A percentile compares a stretch with the other conserved stretches of the same genome.
Conservation (phyloP, 2,113 vertebrate genomes). For the Dipodomys ordii region DNA sequence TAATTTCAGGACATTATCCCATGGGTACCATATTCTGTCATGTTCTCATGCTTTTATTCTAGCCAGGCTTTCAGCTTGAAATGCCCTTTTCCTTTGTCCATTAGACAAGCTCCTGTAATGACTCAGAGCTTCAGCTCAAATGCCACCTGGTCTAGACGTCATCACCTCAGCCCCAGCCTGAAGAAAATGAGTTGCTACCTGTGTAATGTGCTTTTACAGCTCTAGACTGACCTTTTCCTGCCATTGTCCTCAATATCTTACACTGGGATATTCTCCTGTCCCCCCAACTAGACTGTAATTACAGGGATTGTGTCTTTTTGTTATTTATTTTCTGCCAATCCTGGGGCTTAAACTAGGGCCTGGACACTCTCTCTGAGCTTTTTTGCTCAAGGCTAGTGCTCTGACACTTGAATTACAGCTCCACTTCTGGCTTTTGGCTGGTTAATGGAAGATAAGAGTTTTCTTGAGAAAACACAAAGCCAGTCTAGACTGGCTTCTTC, state of each 20-base stretch:
- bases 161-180: background rate
- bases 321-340: no score
- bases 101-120: conserved; percentile 30
- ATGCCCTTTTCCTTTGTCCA: conserved; percentile 28
- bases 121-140: conserved; percentile 53
- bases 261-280: background rate
- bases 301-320: background rate
- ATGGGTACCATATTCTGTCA: background rate
- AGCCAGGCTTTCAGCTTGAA: conserved; percentile 18
- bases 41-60: background rate
- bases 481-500: no score
- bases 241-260: background rate
- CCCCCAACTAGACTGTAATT: background rate
- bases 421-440: no score
- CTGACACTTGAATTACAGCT: no score
- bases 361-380: no score
- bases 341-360: no score
- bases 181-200: background rate
- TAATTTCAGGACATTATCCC: conserved; percentile 37
- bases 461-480: no score
- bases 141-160: background rate
- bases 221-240: background rate
- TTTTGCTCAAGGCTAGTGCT: no score
- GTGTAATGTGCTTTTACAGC: background rate
- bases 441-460: no score